Evolutionary conservation across 1,140 invertebrate genomes (phyloP).

Genomic region (Wasmannia auropunctata): DNA sequence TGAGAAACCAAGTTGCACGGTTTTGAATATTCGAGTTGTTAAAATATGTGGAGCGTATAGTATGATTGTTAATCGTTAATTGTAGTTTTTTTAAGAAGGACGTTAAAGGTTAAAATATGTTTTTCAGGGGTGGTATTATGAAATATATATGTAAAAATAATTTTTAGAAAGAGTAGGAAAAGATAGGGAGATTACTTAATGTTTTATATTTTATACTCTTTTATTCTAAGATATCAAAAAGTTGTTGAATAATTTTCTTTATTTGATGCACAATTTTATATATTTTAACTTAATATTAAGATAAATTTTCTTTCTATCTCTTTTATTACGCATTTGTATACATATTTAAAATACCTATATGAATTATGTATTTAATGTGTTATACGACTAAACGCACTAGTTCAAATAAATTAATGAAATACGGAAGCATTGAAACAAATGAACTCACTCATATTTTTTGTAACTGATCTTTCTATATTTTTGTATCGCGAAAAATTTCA

Average conservation of each 20-base stretch:
- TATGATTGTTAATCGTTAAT: background rate
- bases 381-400: too few species aligned
- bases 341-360: background rate
- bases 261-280: background rate
- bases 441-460: background rate
- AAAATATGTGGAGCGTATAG: background rate
- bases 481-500: conserved; percentile 11
- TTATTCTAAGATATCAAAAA: background rate
- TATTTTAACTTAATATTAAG: background rate
- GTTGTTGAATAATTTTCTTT: background rate
- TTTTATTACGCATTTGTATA: background rate
- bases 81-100: background rate
- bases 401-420: background rate
- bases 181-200: background rate
- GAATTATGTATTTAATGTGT: too few species aligned
- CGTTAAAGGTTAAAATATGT: background rate
- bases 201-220: background rate
- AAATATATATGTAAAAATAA: background rate
- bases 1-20: background rate
- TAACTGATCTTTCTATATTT: background rate
- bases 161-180: background rate
- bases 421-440: background rate
- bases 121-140: background rate
- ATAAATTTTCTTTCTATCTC: background rate
- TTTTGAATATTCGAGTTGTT: background rate